Conservation (phyloP, 92 coral and sea anemone genomes). For the Virgularia gustaviana region DNA sequence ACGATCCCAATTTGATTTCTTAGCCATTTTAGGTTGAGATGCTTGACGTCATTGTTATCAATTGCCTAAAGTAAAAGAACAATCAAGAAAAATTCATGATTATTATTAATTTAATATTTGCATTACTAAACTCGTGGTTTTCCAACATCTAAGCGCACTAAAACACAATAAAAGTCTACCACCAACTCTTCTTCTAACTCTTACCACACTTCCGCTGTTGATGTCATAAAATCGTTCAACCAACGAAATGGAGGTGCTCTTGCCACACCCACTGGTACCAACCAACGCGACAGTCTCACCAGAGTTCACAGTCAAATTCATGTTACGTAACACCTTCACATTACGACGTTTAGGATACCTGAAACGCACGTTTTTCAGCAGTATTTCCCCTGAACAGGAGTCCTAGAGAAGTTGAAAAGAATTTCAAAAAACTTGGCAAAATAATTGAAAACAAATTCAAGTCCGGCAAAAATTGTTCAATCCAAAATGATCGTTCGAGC, state of each 20-base stretch:
- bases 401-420: conserved; percentile 29
- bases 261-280: conserved; percentile 72
- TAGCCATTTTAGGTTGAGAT: conserved; percentile 26
- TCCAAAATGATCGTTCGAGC: too few relatives aligned
- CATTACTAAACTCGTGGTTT: too few relatives aligned
- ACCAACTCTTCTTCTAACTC: too few relatives aligned
- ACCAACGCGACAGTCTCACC: conserved; percentile 68
- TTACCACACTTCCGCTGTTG: conserved; percentile 57
- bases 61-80: conserved; percentile 14
- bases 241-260: conserved; percentile 58
- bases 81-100: too few relatives aligned
- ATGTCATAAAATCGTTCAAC: conserved; percentile 63
- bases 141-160: too few relatives aligned
- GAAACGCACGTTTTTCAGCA: conserved; percentile 49
- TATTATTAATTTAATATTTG: too few relatives aligned
- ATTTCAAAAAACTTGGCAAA: too few relatives aligned
- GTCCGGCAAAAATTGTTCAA: too few relatives aligned
- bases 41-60: conserved; percentile 13
- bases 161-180: too few relatives aligned
- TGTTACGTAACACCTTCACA: conserved; percentile 57
- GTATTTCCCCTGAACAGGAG: conserved; percentile 41
- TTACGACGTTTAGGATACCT: conserved; percentile 60
- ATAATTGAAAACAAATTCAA: too few relatives aligned
- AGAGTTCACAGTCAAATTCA: conserved; percentile 45
- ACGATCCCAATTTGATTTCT: conserved; percentile 36